Evolutionary conservation across 2,797 vertebrate species (phyloP).

Genomic region (Onychomys torridus): DNA sequence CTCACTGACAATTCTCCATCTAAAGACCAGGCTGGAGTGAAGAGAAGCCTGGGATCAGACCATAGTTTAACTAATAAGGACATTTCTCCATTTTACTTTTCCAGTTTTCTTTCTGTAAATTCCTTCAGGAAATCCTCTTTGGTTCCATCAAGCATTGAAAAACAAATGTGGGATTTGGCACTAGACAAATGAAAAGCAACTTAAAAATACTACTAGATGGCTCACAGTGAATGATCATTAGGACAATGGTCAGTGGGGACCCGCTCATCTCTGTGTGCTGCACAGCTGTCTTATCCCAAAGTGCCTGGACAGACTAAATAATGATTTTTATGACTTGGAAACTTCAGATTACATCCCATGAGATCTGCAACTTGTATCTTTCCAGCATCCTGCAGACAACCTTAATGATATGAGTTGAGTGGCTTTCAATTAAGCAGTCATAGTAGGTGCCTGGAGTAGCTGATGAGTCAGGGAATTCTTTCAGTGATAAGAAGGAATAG

Average conservation of each 20-base stretch:
- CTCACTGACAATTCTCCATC: background rate
- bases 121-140: background rate
- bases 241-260: background rate
- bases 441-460: background rate
- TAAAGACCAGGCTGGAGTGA: fast-evolving
- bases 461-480: background rate
- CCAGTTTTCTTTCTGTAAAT: background rate
- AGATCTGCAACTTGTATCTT: background rate
- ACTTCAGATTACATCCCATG: background rate
- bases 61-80: background rate
- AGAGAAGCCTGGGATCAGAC: background rate
- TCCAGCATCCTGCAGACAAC: background rate
- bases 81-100: background rate
- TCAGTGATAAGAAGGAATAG: background rate
- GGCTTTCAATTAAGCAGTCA: background rate
- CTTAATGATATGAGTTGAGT: background rate
- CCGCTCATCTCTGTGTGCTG: background rate
- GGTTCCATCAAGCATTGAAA: background rate
- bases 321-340: background rate
- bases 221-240: background rate
- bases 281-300: background rate
- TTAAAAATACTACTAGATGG: background rate
- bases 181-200: background rate
- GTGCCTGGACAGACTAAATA: background rate
- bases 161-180: background rate